Evolutionary conservation across 2,797 vertebrate genomes (phyloP).

Genomic region (Carapus acus): DNA sequence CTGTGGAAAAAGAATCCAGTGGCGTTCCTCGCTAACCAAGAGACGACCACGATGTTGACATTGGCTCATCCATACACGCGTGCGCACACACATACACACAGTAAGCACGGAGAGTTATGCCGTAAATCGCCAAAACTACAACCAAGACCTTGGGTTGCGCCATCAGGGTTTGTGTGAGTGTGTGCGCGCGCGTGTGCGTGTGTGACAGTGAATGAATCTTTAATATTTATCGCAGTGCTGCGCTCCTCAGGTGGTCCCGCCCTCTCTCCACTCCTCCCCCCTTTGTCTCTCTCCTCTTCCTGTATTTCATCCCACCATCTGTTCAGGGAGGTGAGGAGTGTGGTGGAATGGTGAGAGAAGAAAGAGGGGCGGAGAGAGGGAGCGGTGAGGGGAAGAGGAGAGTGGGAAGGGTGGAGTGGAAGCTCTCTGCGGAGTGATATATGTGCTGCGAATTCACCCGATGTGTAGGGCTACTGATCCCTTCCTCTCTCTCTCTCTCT

Average conservation of each 20-base stretch:
- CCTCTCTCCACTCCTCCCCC: slow-evolving; percentile 14
- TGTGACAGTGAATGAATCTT: slow-evolving; percentile 32
- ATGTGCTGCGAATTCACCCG: slow-evolving; percentile 42
- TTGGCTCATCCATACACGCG: slow-evolving; percentile 48
- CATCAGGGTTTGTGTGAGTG: slow-evolving; percentile 29
- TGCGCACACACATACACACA: slow-evolving; percentile 19
- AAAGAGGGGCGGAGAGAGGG: not conserved
- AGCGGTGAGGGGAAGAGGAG: slow-evolving; percentile 9
- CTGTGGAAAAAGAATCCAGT: slow-evolving; percentile 63
- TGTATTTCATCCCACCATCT: too few relatives aligned
- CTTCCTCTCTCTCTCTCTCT: slow-evolving; percentile 20
- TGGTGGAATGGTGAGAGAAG: not conserved
- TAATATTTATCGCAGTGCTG: slow-evolving; percentile 46
- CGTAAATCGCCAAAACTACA: slow-evolving; percentile 64
- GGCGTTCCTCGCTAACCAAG: slow-evolving; percentile 48
- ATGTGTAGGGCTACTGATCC: slow-evolving; percentile 25
- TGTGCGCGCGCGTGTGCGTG: too few relatives aligned
- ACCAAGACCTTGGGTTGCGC: slow-evolving; percentile 52
- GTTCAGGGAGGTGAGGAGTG: too few relatives aligned
- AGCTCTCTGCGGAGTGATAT: slow-evolving; percentile 37
- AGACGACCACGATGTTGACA: slow-evolving; percentile 65
- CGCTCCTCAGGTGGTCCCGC: slow-evolving; percentile 53
- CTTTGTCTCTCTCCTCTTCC: not conserved
- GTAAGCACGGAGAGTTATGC: slow-evolving; percentile 26
- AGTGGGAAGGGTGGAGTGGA: slow-evolving; percentile 24